These are phyloP conservation scores for Passer domesticus DNA, from an alignment of 2,113 vertebrate genomes.

Conservation along the genomic window DNA sequence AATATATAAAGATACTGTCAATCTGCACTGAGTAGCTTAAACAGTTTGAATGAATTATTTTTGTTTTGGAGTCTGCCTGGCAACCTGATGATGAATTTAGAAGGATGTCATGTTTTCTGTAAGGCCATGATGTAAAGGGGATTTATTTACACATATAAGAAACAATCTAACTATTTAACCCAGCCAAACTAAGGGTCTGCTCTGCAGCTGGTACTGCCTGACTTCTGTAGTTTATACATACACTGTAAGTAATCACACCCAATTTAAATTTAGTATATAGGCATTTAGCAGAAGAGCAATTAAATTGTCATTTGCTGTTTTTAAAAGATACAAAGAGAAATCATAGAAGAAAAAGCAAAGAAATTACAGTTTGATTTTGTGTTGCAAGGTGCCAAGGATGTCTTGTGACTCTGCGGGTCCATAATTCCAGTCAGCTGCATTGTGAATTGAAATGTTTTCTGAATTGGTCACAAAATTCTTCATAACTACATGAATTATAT, in stretches of 20 bases:
- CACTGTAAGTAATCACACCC: not conserved
- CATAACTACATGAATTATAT: not conserved
- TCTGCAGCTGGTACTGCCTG: not conserved
- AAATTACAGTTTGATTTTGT: not conserved
- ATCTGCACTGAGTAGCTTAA: slow-evolving; percentile 72
- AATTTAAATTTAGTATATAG: not conserved
- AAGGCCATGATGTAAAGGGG: not conserved
- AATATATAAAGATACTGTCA: slow-evolving; percentile 79
- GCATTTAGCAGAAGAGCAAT: not conserved
- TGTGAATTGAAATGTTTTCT: not conserved
- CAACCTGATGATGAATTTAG: slow-evolving; percentile 69
- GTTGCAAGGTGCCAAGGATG: not conserved
- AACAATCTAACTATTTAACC: slow-evolving; percentile 16
- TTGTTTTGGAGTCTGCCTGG: slow-evolving; percentile 72
- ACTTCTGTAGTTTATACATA: not conserved
- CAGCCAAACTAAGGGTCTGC: not conserved
- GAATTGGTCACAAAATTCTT: not conserved
- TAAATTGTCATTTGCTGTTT: not conserved
- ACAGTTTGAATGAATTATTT: slow-evolving; percentile 76
- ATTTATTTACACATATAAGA: slow-evolving; percentile 54
- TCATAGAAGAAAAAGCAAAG: not conserved
- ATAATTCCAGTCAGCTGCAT: not conserved
- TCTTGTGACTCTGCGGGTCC: not conserved
- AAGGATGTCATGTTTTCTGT: slow-evolving; percentile 60
- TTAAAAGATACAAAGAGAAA: not conserved